These are phyloP conservation scores for Buathra laborator DNA, from an alignment of 2,888 invertebrate species.

Conservation along the genomic window DNA sequence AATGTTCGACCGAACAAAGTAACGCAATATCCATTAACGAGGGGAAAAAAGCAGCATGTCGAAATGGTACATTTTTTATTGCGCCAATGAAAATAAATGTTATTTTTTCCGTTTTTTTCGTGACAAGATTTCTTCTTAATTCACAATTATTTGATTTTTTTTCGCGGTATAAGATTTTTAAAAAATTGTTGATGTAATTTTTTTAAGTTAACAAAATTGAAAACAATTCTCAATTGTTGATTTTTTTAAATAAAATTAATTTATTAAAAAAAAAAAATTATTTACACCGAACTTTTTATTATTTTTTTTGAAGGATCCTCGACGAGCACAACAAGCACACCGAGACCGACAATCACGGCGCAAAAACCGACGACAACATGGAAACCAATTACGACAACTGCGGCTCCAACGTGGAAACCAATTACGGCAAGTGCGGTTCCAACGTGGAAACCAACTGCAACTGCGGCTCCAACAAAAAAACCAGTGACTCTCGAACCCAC, in stretches of 20 bases:
- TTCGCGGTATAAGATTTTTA: not conserved
- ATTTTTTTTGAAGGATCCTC: conserved; percentile 59
- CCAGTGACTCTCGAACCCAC: conserved; percentile 55
- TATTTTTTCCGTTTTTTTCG: not conserved
- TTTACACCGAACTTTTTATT: not conserved
- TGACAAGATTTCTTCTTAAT: not conserved
- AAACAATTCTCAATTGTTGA: no score
- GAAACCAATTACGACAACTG: conserved; percentile 58
- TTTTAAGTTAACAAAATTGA: no score
- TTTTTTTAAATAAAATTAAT: not conserved
- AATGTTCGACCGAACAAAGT: not conserved
- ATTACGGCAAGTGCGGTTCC: not conserved
- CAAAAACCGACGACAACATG: conserved; percentile 64
- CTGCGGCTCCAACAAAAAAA: conserved; percentile 37
- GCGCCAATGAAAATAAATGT: not conserved
- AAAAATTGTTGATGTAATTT: not conserved
- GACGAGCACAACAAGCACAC: conserved; percentile 62
- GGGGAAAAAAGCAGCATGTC: not conserved
- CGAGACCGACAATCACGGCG: conserved; percentile 61
- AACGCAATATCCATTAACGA: conserved; percentile 3
- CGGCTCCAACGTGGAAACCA: conserved; percentile 41
- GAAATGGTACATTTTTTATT: conserved; percentile 36
- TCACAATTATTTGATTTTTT: not conserved
- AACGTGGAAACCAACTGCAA: conserved; percentile 51
- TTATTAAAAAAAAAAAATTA: not conserved